A percentile compares a stretch with the other conserved stretches of the same genome.
Evolutionary conservation across 1,140 invertebrate genomes (phyloP).

Genomic region (Carcinoscorpius rotundicauda): DNA sequence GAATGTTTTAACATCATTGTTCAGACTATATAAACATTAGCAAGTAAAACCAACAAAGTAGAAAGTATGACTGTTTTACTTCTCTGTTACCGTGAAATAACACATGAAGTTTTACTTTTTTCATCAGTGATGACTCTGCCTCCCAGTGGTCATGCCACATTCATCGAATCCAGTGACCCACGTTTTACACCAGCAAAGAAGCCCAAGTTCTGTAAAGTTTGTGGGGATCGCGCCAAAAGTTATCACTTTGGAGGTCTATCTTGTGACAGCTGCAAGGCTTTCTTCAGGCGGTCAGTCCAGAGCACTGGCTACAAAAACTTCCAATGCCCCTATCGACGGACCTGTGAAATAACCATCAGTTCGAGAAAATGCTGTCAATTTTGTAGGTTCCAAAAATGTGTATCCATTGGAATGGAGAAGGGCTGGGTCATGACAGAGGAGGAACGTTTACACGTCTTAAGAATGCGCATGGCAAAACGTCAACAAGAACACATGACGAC

Average conservation of each 20-base stretch:
- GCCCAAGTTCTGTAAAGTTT: slow-evolving; percentile 34
- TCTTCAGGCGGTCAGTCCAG: slow-evolving; percentile 29
- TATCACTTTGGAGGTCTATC: slow-evolving; percentile 28
- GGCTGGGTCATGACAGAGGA: slow-evolving; percentile 39
- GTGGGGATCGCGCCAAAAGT: slow-evolving; percentile 31
- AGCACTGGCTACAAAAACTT: slow-evolving; percentile 29
- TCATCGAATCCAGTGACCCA: not conserved
- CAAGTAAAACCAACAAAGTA: too few relatives aligned
- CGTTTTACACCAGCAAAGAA: not conserved
- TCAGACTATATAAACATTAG: too few relatives aligned
- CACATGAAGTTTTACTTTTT: too few relatives aligned
- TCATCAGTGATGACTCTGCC: slow-evolving; percentile 19
- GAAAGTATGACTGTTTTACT: too few relatives aligned
- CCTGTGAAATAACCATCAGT: slow-evolving; percentile 30
- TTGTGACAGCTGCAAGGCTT: slow-evolving; percentile 2
- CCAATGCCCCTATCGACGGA: slow-evolving; percentile 29
- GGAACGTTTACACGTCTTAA: slow-evolving; percentile 31
- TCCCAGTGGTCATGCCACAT: slow-evolving; percentile 19
- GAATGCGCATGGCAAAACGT: slow-evolving; percentile 26
- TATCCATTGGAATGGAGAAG: slow-evolving; percentile 37
- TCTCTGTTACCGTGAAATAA: too few relatives aligned
- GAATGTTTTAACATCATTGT: too few relatives aligned
- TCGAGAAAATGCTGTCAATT: slow-evolving; percentile 31
- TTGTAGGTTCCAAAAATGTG: slow-evolving; percentile 36
- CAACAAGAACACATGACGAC: slow-evolving; percentile 11